Percentiles rank a stretch among this genome's conserved stretches.
Conservation (phyloP, 2,888 invertebrate species). For the Sarcophaga subvicina region DNA sequence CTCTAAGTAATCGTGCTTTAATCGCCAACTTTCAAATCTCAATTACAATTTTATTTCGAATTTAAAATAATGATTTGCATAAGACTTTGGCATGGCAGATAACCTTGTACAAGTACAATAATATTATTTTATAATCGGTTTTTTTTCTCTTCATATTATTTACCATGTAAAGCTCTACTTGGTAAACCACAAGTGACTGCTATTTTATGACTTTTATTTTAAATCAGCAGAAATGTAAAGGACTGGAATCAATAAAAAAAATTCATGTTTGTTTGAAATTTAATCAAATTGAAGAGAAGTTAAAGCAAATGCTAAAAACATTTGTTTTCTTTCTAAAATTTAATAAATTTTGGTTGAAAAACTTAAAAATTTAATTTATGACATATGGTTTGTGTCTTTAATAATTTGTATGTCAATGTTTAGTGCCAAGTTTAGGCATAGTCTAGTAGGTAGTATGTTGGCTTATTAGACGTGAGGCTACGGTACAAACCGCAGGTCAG, state of each 20-base stretch:
- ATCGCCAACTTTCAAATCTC: not conserved
- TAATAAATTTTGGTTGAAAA: no score
- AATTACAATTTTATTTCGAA: constrained; percentile 32
- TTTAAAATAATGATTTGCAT: constrained; percentile 55
- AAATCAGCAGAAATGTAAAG: not conserved
- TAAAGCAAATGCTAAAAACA: no score
- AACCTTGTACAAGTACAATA: constrained; percentile 62
- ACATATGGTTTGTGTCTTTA: no score
- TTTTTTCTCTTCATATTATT: not conserved
- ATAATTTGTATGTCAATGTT: no score
- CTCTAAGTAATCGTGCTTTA: not conserved
- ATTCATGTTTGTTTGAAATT: no score
- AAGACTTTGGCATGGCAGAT: constrained; percentile 58
- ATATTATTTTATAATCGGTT: not conserved
- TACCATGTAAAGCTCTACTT: not conserved
- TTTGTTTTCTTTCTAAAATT: no score
- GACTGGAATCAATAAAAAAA: not conserved
- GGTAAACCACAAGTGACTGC: not conserved
- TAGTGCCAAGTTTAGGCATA: no score
- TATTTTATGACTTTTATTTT: not conserved
- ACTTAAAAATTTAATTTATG: no score
- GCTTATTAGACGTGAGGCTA: no score
- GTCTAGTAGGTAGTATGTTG: no score
- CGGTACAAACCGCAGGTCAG: no score
- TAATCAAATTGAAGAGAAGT: no score